Base-by-base conservation (phyloP, 2,888 invertebrate genomes). In the Tetrapedia diversipes region DNA sequence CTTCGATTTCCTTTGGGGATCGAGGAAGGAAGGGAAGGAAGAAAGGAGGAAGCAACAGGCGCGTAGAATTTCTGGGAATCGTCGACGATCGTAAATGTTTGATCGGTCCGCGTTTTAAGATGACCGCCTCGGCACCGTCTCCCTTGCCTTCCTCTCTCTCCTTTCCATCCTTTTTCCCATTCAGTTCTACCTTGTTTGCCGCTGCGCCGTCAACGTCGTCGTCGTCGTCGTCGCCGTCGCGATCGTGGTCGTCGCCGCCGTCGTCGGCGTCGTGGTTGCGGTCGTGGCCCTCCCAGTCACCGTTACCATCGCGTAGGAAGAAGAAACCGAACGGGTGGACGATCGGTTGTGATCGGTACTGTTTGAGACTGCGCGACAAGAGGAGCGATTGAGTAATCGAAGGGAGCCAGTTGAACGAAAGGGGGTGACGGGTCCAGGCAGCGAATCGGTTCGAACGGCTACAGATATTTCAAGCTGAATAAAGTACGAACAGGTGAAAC, bases 81-180 rank as follows among this genome's bases (percentile, higher is more conserved):
- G 14, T 74, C 43, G 64, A 59, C 37, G 32, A 65, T 45, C 61
- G 67, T 59, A 67, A 41, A 68, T 53, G 61, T 27, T 57, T 34
- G 51, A 63, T 47, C 77, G 68, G 77, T 39, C 22, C 56, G 68
- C 57, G 68, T 67, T 68, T 67, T 66, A 78, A 45, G 43, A 79
- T 79, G 79, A 79, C 56, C 66, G 74, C 69, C 80, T 69, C 66
- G 79, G 69, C 69, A 61, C 56, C 54, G 47, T 49, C 60, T 43
- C 45, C 37, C 32, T 70, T 43, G 32, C 32, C 10, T 70, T 65
- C 60, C 70, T 63, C 63, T n/a, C 51, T 45, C 39, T 59, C 64
- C 63, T 59, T 24, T n/a, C 59, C 57, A 39, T 47, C 45, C 61
- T 7, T n/a, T 7, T 45, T 24, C 53, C n/a, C 22, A 19, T 49